phyloP scores from a whole-genome alignment of 2,888 invertebrate species.

The Pyrrhosoma nymphula region DNA sequence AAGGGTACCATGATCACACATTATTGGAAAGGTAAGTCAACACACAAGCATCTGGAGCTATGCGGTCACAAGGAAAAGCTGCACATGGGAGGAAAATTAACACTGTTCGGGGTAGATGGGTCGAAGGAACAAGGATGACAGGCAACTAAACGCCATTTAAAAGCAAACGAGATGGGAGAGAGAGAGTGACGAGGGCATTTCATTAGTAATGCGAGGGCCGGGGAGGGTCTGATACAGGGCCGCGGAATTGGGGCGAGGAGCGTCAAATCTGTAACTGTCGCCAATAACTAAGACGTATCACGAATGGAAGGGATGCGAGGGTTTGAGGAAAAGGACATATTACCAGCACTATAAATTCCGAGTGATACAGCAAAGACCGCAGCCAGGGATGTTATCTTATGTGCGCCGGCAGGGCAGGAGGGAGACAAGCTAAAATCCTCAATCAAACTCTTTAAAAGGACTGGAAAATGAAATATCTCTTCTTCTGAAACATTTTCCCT shows the following conservation, averaged over 20 bases:
- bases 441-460: too few relatives aligned
- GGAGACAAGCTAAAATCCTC: too few relatives aligned
- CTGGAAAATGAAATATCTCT: too few relatives aligned
- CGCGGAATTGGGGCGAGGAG: neutral
- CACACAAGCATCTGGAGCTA: constrained; percentile 65
- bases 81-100: constrained; percentile 21
- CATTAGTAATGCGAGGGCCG: neutral
- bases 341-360: neutral
- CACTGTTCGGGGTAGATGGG: constrained; percentile 23
- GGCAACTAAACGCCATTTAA: constrained; percentile 34
- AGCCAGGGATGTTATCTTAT: too few relatives aligned
- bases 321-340: neutral
- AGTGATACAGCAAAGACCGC: too few relatives aligned
- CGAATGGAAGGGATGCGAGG: neutral
- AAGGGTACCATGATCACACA: constrained; percentile 26
- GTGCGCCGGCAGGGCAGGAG: too few relatives aligned
- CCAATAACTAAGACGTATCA: neutral
- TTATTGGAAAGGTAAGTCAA: constrained; percentile 40
- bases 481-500: too few relatives aligned
- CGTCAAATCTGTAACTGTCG: neutral
- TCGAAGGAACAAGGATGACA: neutral
- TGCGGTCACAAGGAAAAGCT: constrained; percentile 51
- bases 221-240: neutral
- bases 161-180: neutral
- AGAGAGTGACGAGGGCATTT: neutral